Percentiles rank a stretch among this genome's conserved stretches.
Conservation (phyloP, 2,797 vertebrate genomes). For the Varecia variegata region DNA sequence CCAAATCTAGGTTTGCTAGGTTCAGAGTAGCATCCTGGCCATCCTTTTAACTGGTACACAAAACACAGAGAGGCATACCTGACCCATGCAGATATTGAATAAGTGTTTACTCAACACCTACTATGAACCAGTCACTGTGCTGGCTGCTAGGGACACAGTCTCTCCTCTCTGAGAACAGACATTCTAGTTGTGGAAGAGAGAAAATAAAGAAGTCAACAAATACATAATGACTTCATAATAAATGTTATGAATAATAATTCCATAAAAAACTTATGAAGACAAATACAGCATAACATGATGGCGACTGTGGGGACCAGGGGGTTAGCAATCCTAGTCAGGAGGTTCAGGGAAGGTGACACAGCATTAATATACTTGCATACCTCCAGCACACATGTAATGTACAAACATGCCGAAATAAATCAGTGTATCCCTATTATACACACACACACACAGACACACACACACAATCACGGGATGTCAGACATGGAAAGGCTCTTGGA, state of each 20-base stretch:
- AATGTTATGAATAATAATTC: not conserved
- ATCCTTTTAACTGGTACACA: not conserved
- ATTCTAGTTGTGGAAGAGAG: not conserved
- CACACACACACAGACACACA: not conserved
- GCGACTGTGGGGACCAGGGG: not conserved
- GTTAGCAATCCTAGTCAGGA: not conserved
- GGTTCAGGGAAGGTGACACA: constrained; percentile 1
- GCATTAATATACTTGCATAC: not conserved
- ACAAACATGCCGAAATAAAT: not conserved
- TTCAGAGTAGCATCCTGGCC: not conserved
- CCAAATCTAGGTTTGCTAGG: not conserved
- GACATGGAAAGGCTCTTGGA: not conserved
- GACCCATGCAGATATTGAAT: not conserved
- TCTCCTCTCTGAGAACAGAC: not conserved
- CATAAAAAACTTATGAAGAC: not conserved
- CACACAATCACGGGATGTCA: not conserved
- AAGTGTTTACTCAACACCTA: not conserved
- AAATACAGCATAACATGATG: not conserved
- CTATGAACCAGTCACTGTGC: not conserved
- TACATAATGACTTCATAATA: not conserved
- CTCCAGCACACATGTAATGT: not conserved
- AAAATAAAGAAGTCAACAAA: not conserved
- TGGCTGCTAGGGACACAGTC: not conserved
- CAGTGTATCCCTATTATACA: not conserved
- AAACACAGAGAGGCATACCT: not conserved